Evolutionary conservation across 2,888 invertebrate genomes (phyloP).

Genomic region (Bellardia bayeri): DNA sequence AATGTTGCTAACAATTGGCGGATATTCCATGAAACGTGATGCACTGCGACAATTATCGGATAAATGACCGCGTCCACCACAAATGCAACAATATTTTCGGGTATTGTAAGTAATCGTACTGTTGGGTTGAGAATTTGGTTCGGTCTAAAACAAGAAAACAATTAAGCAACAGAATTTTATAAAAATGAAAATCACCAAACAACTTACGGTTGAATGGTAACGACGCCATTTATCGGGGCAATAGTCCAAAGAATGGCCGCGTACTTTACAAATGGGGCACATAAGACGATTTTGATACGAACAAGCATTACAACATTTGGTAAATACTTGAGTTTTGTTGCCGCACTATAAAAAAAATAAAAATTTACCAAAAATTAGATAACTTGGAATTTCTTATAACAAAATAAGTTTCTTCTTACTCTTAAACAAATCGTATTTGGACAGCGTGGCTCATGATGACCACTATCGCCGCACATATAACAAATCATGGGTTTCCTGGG

Average conservation of each 20-base stretch:
- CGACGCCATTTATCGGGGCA: constrained; percentile 92
- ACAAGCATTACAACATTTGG: constrained; percentile 87
- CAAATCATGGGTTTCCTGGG: constrained; percentile 86
- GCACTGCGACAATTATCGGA: constrained; percentile 81
- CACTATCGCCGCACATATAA: constrained; percentile 88
- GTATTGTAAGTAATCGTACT: constrained; percentile 77
- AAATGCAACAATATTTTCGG: constrained; percentile 86
- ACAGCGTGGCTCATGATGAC: constrained; percentile 88
- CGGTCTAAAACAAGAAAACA: constrained; percentile 82
- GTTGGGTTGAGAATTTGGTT: constrained; percentile 83
- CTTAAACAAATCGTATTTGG: constrained; percentile 89
- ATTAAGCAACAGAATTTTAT: not conserved
- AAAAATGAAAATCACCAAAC: not conserved
- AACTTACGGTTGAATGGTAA: constrained; percentile 89
- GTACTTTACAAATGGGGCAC: constrained; percentile 87
- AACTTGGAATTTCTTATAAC: not conserved
- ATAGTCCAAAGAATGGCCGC: constrained; percentile 86
- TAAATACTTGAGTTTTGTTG: constrained; percentile 86
- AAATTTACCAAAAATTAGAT: constrained; percentile 22
- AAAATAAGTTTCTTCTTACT: constrained; percentile 84
- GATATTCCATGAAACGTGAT: constrained; percentile 81
- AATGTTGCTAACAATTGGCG: constrained; percentile 76
- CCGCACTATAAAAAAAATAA: constrained; percentile 87
- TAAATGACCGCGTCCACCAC: constrained; percentile 86
- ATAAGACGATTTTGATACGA: constrained; percentile 81